phyloP scores from a whole-genome alignment of 2,888 invertebrate species.

The Trachelus stipa region DNA sequence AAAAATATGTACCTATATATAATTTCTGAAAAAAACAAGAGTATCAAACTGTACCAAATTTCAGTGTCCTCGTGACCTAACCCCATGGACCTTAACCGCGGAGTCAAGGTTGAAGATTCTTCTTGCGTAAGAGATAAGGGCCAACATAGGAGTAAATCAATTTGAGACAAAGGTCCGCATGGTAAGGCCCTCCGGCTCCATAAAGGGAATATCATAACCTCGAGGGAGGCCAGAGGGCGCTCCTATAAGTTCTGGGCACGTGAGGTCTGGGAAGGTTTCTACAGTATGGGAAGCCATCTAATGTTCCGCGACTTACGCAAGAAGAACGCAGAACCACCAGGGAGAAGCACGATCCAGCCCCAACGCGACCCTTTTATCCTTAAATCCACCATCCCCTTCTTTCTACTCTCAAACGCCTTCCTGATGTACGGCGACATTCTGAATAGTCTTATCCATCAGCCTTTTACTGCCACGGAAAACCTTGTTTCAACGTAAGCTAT shows the following conservation, averaged over 20 bases:
- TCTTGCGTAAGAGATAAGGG: not conserved
- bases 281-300: slow-evolving; percentile 17
- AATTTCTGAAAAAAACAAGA: not conserved
- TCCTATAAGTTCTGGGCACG: not conserved
- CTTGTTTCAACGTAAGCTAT: slow-evolving; percentile 35
- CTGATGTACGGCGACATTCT: slow-evolving; percentile 45
- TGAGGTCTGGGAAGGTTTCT: not conserved
- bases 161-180: slow-evolving; percentile 21
- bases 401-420: slow-evolving; percentile 28
- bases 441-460: slow-evolving; percentile 52
- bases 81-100: not conserved
- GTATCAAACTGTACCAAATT: not conserved
- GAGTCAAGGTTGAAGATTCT: not conserved
- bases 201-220: slow-evolving; percentile 22
- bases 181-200: not conserved
- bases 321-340: slow-evolving; percentile 4
- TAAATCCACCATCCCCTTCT: slow-evolving; percentile 27
- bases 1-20: not conserved
- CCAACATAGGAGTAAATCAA: slow-evolving; percentile 24
- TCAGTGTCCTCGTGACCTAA: not conserved
- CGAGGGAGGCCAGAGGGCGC: slow-evolving; percentile 10
- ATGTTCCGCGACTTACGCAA: slow-evolving; percentile 14
- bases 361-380: slow-evolving; percentile 32
- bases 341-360: slow-evolving; percentile 14
- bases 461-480: slow-evolving; percentile 38